Conservation (phyloP, 1,140 invertebrate genomes). For the Mamestra configurata region DNA sequence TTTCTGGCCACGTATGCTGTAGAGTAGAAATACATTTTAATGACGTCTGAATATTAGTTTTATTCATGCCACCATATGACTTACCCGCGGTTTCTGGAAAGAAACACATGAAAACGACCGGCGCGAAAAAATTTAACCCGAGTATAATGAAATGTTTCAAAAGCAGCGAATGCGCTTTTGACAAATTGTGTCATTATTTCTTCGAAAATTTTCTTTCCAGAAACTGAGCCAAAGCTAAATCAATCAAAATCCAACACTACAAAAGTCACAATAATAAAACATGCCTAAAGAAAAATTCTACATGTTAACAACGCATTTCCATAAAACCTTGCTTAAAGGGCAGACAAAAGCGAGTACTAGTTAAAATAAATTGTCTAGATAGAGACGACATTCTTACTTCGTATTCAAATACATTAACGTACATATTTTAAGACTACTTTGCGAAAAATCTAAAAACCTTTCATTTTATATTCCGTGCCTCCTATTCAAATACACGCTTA, state of each 20-base stretch:
- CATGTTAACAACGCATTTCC: constrained; percentile 9
- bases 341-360: constrained; percentile 20
- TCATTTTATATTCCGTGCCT: constrained; percentile 37
- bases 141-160: no score
- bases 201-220: no score
- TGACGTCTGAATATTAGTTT: background rate
- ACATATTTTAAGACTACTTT: constrained; percentile 43
- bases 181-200: no score
- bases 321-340: constrained; percentile 26
- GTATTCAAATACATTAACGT: constrained; percentile 46
- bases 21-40: background rate
- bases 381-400: constrained; percentile 21
- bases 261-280: background rate
- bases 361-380: constrained; percentile 42
- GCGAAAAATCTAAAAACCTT: constrained; percentile 41
- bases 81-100: no score
- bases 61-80: no score
- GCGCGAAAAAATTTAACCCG: no score
- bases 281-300: background rate
- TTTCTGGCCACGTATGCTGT: background rate
- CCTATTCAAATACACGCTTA: constrained; percentile 39
- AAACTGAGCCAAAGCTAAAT: background rate
- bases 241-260: background rate
- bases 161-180: no score
- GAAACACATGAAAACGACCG: no score